Evolutionary conservation across 2,888 invertebrate species (phyloP).

Genomic region (Acleris laterana): DNA sequence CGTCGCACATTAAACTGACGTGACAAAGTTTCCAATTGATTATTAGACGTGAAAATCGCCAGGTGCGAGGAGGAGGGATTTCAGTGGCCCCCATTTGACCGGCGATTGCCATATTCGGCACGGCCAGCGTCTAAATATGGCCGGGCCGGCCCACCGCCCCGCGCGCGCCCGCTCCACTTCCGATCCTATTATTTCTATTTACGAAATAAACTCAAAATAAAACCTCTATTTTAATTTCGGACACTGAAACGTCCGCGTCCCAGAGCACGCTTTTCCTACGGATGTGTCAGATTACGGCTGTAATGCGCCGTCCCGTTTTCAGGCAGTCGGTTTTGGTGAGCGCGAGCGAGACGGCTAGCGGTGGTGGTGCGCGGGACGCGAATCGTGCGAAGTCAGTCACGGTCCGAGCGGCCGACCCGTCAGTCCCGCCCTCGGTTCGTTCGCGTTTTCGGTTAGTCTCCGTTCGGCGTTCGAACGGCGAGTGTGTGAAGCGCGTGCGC

Average conservation of each 20-base stretch:
- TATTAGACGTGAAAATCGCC: slow-evolving; percentile 82
- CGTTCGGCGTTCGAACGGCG: slow-evolving; percentile 82
- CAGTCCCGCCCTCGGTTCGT: slow-evolving; percentile 82
- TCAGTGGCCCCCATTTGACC: slow-evolving; percentile 91
- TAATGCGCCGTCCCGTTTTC: slow-evolving; percentile 64
- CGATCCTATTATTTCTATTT: slow-evolving; percentile 84
- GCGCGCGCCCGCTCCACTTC: slow-evolving; percentile 69
- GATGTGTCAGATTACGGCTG: slow-evolving; percentile 83
- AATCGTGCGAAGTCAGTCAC: slow-evolving; percentile 82
- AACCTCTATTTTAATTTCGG: slow-evolving; percentile 84
- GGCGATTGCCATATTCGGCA: slow-evolving; percentile 92
- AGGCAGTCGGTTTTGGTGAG: slow-evolving; percentile 46
- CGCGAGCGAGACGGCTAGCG: slow-evolving; percentile 71
- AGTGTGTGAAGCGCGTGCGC: slow-evolving; percentile 79
- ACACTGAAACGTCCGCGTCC: slow-evolving; percentile 76
- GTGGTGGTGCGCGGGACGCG: slow-evolving; percentile 67
- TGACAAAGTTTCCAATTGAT: slow-evolving; percentile 79
- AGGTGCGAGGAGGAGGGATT: slow-evolving; percentile 88
- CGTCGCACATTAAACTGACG: slow-evolving; percentile 55
- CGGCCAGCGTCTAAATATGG: slow-evolving; percentile 92
- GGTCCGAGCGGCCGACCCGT: slow-evolving; percentile 85
- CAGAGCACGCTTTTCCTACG: slow-evolving; percentile 73
- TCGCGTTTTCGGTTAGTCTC: slow-evolving; percentile 83
- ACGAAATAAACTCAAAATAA: slow-evolving; percentile 84
- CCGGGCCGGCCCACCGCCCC: slow-evolving; percentile 85